Percentiles rank a stretch among this genome's conserved stretches.
These are phyloP conservation scores for Heliconius congener DNA, from an alignment of 1,140 invertebrate genomes.

Conservation along the genomic window DNA sequence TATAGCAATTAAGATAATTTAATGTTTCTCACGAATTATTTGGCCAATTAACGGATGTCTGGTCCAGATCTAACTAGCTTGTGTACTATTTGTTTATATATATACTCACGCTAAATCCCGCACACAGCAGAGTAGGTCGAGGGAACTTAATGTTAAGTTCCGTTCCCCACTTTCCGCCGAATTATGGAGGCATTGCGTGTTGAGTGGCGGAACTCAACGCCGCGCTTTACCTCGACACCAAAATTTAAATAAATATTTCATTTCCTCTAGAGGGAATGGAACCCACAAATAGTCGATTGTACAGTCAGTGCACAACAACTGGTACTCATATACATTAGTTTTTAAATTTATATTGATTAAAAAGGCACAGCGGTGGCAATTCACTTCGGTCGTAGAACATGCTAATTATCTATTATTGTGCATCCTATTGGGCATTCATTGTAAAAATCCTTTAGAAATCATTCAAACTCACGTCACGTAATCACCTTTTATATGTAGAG, in stretches of 20 bases:
- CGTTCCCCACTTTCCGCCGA: too few species aligned
- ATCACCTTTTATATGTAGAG: background rate
- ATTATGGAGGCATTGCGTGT: too few species aligned
- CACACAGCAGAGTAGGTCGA: too few species aligned
- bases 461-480: constrained; percentile 5
- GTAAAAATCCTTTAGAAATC: constrained; percentile 3
- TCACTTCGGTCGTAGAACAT: background rate
- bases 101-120: background rate
- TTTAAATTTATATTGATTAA: background rate
- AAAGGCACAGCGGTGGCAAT: background rate
- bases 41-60: background rate
- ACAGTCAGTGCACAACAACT: too few species aligned
- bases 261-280: too few species aligned
- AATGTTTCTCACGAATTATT: constrained; percentile 9
- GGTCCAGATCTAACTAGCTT: background rate
- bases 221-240: too few species aligned
- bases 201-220: too few species aligned
- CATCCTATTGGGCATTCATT: constrained; percentile 4
- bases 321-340: too few species aligned
- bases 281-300: too few species aligned
- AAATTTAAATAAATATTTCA: too few species aligned
- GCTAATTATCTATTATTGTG: constrained; percentile 4
- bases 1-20: background rate
- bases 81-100: background rate
- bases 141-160: too few species aligned